Evolutionary conservation across 2,888 invertebrate species (phyloP), one percentile per base, ranked within the genome.

Genomic region (Drosophila mettleri): DNA sequence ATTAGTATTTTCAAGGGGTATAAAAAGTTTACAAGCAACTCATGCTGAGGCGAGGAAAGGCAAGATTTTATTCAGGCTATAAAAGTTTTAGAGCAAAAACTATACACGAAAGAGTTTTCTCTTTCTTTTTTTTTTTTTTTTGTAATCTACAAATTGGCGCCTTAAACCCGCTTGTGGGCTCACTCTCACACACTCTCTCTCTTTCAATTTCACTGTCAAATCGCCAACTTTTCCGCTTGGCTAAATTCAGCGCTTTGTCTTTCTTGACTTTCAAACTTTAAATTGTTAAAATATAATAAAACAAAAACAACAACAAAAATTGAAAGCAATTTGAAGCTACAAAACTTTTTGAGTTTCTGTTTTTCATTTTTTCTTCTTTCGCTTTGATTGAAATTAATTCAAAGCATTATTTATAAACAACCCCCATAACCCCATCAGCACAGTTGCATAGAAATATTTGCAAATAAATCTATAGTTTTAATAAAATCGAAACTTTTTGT

Each of bases 71-170:
- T 52, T 38, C 10, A 14, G 29, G 64, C 43, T 48, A 8, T 43
- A 55, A 60, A 67, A 73, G 52, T 67, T 43, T 31, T 27, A 4
- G 29, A 41, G 16, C 33, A 49, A 63, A 70, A 49, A 67, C 66
- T 58, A 61, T 27, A 55, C 49, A 38, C 55, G 48, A 45, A 43
- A 31, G 54, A 34, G 14, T 68, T 61, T 39, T 18, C 22, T 14
- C 36, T 41, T 36, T 46, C 12, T 22, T 8, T 6, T 29, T 33
- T 46, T 12, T 22, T 8, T 6, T 29, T 33, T 70, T 43, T 65
- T 67, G 60, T 65, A 61, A 76, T 81, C 73, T 68, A 70, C 75
- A 75, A 81, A 81, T 81, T 81, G 85, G 62, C 69, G 76, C 74
- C 82, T 59, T 69, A 76, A 79, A 74, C 58, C 76, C 73, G 63